These are phyloP conservation scores for Geopemphigus sp. DNA, from an alignment of 1,140 invertebrate genomes.

Conservation along the genomic window DNA sequence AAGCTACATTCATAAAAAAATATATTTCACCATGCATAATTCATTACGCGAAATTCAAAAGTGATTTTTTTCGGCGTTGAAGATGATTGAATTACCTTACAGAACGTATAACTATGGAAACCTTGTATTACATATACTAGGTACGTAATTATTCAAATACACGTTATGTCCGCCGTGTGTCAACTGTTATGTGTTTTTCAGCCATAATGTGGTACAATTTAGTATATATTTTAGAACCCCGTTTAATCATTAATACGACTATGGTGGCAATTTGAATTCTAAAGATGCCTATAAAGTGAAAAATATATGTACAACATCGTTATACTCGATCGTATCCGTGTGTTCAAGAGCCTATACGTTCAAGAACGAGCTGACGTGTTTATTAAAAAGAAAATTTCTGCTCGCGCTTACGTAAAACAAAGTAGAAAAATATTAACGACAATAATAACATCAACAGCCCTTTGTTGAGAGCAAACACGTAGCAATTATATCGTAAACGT, in stretches of 20 bases:
- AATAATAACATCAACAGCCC: slow-evolving; percentile 4
- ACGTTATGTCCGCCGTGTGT: not conserved
- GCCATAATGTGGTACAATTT: not conserved
- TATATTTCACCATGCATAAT: slow-evolving; percentile 2
- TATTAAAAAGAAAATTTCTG: slow-evolving; percentile 19
- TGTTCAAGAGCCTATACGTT: not conserved
- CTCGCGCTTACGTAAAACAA: not conserved
- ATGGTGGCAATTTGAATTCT: not conserved
- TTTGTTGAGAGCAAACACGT: no score
- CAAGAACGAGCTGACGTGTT: not conserved
- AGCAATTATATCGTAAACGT: slow-evolving; percentile 12
- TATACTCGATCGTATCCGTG: not conserved
- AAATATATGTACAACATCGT: not conserved
- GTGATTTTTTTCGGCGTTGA: not conserved
- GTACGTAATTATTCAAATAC: slow-evolving; percentile 7
- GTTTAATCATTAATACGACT: not conserved
- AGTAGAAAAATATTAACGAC: not conserved
- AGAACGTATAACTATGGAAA: not conserved
- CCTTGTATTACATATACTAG: no score
- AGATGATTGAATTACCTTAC: not conserved
- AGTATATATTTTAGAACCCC: not conserved
- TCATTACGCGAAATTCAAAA: slow-evolving; percentile 17
- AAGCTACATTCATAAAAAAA: not conserved
- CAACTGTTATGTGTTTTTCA: slow-evolving; percentile 1
- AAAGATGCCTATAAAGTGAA: slow-evolving; percentile 3